These are phyloP conservation scores for Drosophila lacicola DNA, from an alignment of 2,888 invertebrate genomes.

Conservation along the genomic window DNA sequence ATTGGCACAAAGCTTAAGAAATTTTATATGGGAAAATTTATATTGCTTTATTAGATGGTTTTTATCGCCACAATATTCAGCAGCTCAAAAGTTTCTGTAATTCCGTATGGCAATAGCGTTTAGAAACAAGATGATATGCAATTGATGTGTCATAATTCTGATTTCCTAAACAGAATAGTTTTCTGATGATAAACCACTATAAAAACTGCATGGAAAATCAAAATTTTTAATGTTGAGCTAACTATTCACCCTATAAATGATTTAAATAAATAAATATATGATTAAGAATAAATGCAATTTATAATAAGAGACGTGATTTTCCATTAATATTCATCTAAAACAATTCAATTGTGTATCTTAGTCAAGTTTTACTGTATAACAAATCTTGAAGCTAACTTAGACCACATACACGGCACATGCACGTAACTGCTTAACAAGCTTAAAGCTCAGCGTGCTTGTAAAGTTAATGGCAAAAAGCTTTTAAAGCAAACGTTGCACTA, in stretches of 20 bases:
- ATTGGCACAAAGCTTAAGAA: slow-evolving; percentile 1
- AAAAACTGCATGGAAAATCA: too few species aligned
- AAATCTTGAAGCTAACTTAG: background rate
- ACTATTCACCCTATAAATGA: too few species aligned
- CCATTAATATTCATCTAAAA: background rate
- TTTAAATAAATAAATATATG: too few species aligned
- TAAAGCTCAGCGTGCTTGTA: background rate
- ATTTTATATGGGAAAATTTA: background rate
- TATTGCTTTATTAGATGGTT: slow-evolving; percentile 5
- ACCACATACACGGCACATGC: background rate
- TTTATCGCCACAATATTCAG: background rate
- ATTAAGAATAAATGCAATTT: too few species aligned
- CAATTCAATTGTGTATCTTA: background rate
- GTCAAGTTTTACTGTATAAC: background rate
- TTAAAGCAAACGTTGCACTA: background rate
- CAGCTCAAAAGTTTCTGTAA: background rate
- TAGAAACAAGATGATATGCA: background rate
- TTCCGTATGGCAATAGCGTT: background rate
- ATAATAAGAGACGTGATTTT: too few species aligned
- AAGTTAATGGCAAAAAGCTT: background rate
- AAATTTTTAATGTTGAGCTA: too few species aligned
- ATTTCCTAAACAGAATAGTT: too few species aligned
- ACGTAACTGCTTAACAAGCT: background rate
- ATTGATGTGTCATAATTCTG: background rate
- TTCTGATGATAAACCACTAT: too few species aligned